Evolutionary conservation across 1,140 invertebrate genomes (phyloP).

Genomic region (Diuraphis noxia): DNA sequence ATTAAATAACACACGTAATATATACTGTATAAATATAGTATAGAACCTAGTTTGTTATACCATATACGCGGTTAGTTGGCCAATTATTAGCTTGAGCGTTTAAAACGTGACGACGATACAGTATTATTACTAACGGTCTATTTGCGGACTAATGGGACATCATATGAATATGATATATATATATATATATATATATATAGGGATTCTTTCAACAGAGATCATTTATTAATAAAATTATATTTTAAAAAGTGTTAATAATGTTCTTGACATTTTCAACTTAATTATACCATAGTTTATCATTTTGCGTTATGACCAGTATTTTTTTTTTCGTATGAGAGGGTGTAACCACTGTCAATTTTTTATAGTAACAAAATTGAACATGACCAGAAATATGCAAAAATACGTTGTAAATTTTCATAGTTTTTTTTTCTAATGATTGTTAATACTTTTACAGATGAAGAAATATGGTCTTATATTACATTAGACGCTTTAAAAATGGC

Average conservation of each 20-base stretch:
- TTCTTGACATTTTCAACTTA: neutral
- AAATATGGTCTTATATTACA: neutral
- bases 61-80: neutral
- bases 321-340: no score
- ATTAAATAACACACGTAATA: neutral
- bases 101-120: neutral
- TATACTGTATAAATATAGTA: neutral
- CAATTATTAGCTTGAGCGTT: neutral
- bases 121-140: neutral
- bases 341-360: no score
- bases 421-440: neutral
- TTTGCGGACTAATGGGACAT: neutral
- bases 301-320: neutral
- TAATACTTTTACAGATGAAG: neutral
- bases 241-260: neutral
- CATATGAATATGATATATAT: neutral
- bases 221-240: neutral
- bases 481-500: neutral
- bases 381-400: neutral
- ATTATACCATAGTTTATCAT: neutral
- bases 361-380: no score
- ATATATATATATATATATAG: neutral
- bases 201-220: neutral
- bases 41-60: neutral
- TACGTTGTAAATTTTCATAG: neutral